Percentiles rank a stretch among this genome's conserved stretches.
Conservation (phyloP, 2,888 invertebrate genomes). For the Apeira syringaria region DNA sequence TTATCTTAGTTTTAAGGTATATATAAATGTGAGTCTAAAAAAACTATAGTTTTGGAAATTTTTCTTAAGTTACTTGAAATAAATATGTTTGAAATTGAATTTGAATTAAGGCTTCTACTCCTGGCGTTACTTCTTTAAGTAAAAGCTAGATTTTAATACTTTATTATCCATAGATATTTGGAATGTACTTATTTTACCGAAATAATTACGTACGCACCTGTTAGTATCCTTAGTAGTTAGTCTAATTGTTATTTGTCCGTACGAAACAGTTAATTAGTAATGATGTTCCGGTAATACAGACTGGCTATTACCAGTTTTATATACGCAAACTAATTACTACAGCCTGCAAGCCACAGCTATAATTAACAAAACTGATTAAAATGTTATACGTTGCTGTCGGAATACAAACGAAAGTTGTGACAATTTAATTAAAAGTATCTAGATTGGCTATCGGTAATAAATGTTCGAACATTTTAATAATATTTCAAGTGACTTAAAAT, state of each 20-base stretch:
- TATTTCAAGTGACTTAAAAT: too few species aligned
- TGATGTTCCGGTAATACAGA: constrained; percentile 9
- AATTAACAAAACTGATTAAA: constrained; percentile 20
- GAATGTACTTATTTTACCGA: not conserved
- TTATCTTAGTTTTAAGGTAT: too few species aligned
- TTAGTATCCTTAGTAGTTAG: not conserved
- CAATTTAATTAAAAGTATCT: not conserved
- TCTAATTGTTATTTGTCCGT: constrained; percentile 2
- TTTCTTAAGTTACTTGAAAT: too few species aligned
- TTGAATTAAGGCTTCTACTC: too few species aligned
- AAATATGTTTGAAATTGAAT: too few species aligned
- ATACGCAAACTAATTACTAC: constrained; percentile 15
- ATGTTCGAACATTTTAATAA: too few species aligned
- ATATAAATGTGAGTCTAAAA: too few species aligned
- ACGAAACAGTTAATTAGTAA: constrained; percentile 7
- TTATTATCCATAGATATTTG: not conserved
- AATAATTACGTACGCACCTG: constrained; percentile 1
- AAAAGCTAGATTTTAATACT: too few species aligned
- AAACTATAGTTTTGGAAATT: too few species aligned
- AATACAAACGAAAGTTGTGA: constrained; percentile 1
- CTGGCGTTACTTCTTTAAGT: too few species aligned
- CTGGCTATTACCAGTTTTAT: constrained; percentile 12
- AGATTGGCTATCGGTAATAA: too few species aligned
- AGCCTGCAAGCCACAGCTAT: constrained; percentile 12
- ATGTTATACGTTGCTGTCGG: constrained; percentile 4